Evolutionary conservation across 2,797 vertebrate species (phyloP), one percentile per base, ranked within the genome.

Genomic region (Epinephelus awoara): DNA sequence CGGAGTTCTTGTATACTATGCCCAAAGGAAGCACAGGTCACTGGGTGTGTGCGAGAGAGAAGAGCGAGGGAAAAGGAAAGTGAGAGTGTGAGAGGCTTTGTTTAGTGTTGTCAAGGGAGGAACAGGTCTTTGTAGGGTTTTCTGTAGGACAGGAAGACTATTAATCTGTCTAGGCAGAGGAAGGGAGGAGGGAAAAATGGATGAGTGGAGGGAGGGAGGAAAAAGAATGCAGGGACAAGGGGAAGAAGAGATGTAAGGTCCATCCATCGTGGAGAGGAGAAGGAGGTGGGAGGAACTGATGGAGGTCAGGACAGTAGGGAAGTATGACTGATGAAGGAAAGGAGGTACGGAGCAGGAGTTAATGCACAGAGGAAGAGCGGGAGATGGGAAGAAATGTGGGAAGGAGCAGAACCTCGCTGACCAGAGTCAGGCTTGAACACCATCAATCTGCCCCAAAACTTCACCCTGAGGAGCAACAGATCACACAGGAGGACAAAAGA

Each of bases 391-490:
- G 67, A 75, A 68, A 69, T 77, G 82, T 85, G 79, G 61, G 70
- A 83, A 78, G 68, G 55, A 84, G 71, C 54, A 40, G 46, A 72
- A 74, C 67, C 72, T 68, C 2, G 23, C 52, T 86, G 90, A 91
- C 81, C 85, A 79, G 55, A 89, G 75, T 64, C 54, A 57, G 44
- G 57, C 66, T 82, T 57, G 17, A 85, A 83, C 72, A 63, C 72
- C 50, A 91, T 93, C 82, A 92, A 87, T 93, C 88, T 88, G 56
- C 51, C 56, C 64, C 10, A 3, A 63, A 86, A 89, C 82, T 1
- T 88, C 71, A 83, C 90, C 90, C 90, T 2, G 51, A 88, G 91
- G 89, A 91, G 77, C 85, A 83, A 91, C 82, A 78, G 72, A 88
- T 93, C 87, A 90, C 75, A 77, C 67, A 65, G 54, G 64, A 68